Percentiles rank a stretch among this genome's conserved stretches.
phyloP scores from a whole-genome alignment of 2,888 invertebrate genomes.

The Cotesia congregata region DNA sequence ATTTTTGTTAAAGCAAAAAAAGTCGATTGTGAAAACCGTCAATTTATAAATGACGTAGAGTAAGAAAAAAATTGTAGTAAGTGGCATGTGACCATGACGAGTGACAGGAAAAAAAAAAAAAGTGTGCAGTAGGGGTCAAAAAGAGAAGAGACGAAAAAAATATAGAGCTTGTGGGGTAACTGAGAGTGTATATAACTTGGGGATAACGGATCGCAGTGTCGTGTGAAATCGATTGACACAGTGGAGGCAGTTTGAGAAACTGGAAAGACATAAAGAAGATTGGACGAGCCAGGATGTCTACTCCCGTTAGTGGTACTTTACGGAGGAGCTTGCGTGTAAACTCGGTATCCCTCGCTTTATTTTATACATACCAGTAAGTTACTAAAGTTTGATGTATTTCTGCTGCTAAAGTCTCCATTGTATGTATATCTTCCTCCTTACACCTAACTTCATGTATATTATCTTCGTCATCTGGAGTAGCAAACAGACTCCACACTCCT shows the following conservation, averaged over 20 bases:
- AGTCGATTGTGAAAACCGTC: slow-evolving; percentile 7
- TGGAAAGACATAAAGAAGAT: slow-evolving; percentile 63
- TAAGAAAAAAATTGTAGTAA: slow-evolving; percentile 7
- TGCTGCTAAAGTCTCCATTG: background rate
- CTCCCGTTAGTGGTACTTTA: slow-evolving; percentile 34
- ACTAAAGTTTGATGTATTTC: background rate
- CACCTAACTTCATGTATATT: background rate
- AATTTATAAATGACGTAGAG: slow-evolving; percentile 18
- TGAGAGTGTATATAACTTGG: slow-evolving; percentile 47
- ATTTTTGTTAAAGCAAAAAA: background rate
- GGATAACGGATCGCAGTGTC: slow-evolving; percentile 55
- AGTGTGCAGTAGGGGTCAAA: slow-evolving; percentile 23
- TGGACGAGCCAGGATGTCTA: slow-evolving; percentile 53
- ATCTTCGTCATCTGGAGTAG: slow-evolving; percentile 25
- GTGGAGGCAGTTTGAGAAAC: slow-evolving; percentile 59
- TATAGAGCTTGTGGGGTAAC: background rate
- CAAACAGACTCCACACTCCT: slow-evolving; percentile 19
- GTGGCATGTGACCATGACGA: slow-evolving; percentile 21
- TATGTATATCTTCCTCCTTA: background rate
- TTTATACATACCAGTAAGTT: slow-evolving; percentile 8
- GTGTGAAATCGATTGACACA: slow-evolving; percentile 61
- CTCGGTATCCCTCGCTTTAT: slow-evolving; percentile 49
- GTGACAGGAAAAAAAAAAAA: slow-evolving; percentile 30
- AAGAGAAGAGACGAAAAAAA: slow-evolving; percentile 25
- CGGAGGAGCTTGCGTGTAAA: slow-evolving; percentile 51